Conservation (phyloP, 2,113 vertebrate genomes). For the Heliornis fulica region DNA sequence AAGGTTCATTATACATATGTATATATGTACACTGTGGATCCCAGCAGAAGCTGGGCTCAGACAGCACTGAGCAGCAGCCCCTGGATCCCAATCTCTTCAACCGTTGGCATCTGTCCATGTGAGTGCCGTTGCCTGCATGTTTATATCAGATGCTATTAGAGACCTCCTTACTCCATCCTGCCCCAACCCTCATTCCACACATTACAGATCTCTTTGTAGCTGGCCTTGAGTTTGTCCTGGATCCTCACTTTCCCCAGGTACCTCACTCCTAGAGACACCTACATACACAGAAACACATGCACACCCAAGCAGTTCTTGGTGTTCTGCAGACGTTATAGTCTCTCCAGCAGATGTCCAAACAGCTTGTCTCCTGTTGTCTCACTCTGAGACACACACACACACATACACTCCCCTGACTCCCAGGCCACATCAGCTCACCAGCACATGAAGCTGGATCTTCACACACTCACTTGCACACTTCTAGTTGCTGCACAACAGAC, state of each 20-base stretch:
- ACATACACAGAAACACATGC: background rate
- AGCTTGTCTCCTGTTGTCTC: background rate
- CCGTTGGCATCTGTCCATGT: background rate
- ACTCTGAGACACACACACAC: background rate
- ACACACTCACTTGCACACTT: background rate
- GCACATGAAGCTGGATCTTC: background rate
- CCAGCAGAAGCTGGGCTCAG: background rate
- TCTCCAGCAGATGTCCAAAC: background rate
- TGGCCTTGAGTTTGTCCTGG: background rate
- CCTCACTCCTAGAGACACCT: background rate
- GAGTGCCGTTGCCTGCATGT: rapidly evolving
- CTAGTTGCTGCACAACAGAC: background rate
- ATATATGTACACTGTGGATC: no score
- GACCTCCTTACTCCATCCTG: background rate
- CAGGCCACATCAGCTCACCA: background rate
- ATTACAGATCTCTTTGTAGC: background rate
- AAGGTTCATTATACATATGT: no score
- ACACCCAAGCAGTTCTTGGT: background rate
- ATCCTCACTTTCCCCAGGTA: background rate
- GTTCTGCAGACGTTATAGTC: background rate
- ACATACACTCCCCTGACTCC: background rate
- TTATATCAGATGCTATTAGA: background rate
- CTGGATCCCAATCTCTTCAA: rapidly evolving
- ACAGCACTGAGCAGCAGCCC: background rate
- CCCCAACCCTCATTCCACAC: rapidly evolving